Percentiles rank a stretch among this genome's conserved stretches.
Evolutionary conservation across 2,888 invertebrate species (phyloP).

Genomic region (Alsophila aescularia): DNA sequence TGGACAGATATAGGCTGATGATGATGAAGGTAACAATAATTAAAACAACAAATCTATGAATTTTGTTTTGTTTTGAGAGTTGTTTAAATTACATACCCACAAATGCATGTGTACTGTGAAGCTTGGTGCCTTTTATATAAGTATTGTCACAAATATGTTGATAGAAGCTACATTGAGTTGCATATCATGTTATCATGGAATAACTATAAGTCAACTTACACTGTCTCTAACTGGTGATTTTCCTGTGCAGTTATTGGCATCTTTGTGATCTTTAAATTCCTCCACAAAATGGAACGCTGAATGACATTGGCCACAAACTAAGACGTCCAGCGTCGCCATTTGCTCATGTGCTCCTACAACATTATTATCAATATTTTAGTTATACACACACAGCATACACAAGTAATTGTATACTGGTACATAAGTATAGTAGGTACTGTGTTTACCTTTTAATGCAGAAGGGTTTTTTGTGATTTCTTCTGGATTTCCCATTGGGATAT

Average conservation of each 20-base stretch:
- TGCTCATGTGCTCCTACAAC: slow-evolving; percentile 89
- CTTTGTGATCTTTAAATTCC: slow-evolving; percentile 90
- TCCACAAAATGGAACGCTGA: slow-evolving; percentile 91
- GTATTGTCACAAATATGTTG: too few species aligned
- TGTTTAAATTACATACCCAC: too few species aligned
- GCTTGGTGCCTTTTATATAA: too few species aligned
- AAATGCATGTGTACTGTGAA: too few species aligned
- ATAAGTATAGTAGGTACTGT: background rate
- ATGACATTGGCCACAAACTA: slow-evolving; percentile 94
- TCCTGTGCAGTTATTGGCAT: slow-evolving; percentile 83
- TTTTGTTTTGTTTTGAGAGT: too few species aligned
- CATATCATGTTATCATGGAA: too few species aligned
- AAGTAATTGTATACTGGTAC: too few species aligned
- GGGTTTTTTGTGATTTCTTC: slow-evolving; percentile 87
- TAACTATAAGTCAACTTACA: slow-evolving; percentile 65
- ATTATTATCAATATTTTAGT: background rate
- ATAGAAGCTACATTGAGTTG: too few species aligned
- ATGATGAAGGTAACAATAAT: too few species aligned
- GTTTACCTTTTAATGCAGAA: slow-evolving; percentile 85
- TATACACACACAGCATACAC: too few species aligned
- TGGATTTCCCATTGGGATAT: slow-evolving; percentile 79
- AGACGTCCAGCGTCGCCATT: slow-evolving; percentile 89
- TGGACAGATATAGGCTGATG: too few species aligned
- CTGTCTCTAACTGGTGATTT: slow-evolving; percentile 87
- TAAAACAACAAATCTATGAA: too few species aligned